A percentile compares a stretch with the other conserved stretches of the same genome.
These are phyloP conservation scores for Tetranychus cinnabarinus DNA, from an alignment of 1,140 invertebrate genomes.

Conservation along the genomic window DNA sequence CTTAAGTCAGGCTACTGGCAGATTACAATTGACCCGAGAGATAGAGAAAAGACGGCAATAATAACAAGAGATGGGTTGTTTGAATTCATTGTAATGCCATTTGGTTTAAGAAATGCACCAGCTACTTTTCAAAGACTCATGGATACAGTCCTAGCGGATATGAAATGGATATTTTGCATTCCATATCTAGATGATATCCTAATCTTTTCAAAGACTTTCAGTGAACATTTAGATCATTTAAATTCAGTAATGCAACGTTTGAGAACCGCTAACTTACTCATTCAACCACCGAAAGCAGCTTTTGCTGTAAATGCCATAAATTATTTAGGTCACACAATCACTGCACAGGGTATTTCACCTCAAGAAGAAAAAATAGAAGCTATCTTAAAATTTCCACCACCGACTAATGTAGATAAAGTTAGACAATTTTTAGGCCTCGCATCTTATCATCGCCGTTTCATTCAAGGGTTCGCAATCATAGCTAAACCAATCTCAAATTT, in stretches of 20 bases:
- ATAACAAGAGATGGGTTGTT: constrained; percentile 19
- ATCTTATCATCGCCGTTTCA: constrained; percentile 11
- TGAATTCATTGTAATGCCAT: constrained; percentile 21
- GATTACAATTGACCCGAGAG: no score
- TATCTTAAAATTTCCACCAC: constrained; percentile 7
- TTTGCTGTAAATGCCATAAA: constrained; percentile 6
- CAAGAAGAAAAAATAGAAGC: constrained; percentile 4
- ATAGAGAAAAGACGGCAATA: constrained; percentile 24
- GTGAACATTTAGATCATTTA: constrained; percentile 10
- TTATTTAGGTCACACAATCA: constrained; percentile 10
- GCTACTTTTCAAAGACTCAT: constrained; percentile 22
- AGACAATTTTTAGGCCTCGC: constrained; percentile 10
- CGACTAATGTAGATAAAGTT: no score
- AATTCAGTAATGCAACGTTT: constrained; percentile 3
- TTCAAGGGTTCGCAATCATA: constrained; percentile 16
- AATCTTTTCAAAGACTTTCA: constrained; percentile 8
- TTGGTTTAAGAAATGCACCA: constrained; percentile 22
- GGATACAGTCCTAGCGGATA: constrained; percentile 16
- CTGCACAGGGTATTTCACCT: constrained; percentile 4
- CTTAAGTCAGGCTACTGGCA: constrained; percentile 25
- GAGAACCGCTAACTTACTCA: constrained; percentile 3
- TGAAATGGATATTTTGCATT: no score
- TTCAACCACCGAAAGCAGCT: constrained; percentile 11
- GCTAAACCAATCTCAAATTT: constrained; percentile 17
- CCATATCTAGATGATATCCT: constrained; percentile 19